Evolutionary conservation across 2,888 invertebrate species (phyloP).

Genomic region (Cosmia trapezina): DNA sequence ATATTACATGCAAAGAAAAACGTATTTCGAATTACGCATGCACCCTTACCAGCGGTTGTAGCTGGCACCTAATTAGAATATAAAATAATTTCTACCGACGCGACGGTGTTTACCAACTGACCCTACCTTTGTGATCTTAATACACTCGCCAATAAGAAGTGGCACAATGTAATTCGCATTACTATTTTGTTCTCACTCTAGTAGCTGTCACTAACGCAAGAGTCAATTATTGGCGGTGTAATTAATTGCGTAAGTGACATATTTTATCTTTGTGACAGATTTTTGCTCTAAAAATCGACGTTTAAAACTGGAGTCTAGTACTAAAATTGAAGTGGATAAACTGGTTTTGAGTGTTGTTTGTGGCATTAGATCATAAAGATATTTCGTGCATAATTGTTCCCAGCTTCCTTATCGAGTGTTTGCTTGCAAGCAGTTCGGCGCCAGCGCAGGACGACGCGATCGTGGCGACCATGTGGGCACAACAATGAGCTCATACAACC

Average conservation of each 20-base stretch:
- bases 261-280: slow-evolving; percentile 6
- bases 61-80: slow-evolving; percentile 88
- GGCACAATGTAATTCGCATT: slow-evolving; percentile 71
- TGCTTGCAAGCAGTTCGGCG: slow-evolving; percentile 40
- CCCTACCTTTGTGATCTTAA: slow-evolving; percentile 84
- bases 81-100: slow-evolving; percentile 81
- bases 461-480: slow-evolving; percentile 74
- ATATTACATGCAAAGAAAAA: slow-evolving; percentile 79
- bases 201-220: slow-evolving; percentile 43
- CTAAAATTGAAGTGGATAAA: slow-evolving; percentile 15
- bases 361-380: slow-evolving; percentile 30
- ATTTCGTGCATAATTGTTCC: slow-evolving; percentile 3
- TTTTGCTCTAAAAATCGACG: slow-evolving; percentile 25
- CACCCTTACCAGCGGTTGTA: slow-evolving; percentile 81
- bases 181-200: slow-evolving; percentile 61
- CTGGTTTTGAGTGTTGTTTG: slow-evolving; percentile 36
- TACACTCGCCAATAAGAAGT: slow-evolving; percentile 74
- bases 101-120: slow-evolving; percentile 84
- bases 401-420: slow-evolving; percentile 30
- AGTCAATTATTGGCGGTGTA: slow-evolving; percentile 23
- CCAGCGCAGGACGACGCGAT: slow-evolving; percentile 54
- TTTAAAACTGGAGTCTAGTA: not conserved
- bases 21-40: slow-evolving; percentile 84
- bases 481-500: slow-evolving; percentile 88
- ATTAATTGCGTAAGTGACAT: slow-evolving; percentile 28